These are phyloP conservation scores for Sebastes wilsoni DNA, from an alignment of 2,797 vertebrate species.

Conservation along the genomic window DNA sequence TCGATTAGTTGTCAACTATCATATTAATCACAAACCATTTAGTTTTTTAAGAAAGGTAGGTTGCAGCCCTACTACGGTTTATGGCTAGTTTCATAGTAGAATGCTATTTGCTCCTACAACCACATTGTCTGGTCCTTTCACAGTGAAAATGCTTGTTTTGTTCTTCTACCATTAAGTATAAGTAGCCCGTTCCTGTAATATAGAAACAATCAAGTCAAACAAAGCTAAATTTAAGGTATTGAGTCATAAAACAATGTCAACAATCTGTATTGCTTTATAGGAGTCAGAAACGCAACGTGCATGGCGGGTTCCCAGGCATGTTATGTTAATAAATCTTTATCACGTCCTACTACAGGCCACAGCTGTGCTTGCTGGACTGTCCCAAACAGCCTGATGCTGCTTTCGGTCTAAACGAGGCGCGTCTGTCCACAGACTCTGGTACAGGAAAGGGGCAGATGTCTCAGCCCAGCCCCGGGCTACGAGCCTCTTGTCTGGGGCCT, in stretches of 20 bases:
- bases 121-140: conserved; percentile 6
- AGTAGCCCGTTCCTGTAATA: conserved; percentile 23
- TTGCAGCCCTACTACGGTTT: not conserved
- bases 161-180: conserved; percentile 5
- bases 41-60: too few relatives aligned
- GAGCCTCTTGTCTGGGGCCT: conserved; percentile 65
- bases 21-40: too few relatives aligned
- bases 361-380: conserved; percentile 59
- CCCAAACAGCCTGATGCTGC: conserved; percentile 34
- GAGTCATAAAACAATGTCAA: conserved; percentile 19
- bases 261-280: not conserved
- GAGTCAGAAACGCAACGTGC: conserved; percentile 21
- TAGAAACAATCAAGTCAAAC: conserved; percentile 24
- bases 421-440: conserved; percentile 42
- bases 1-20: too few relatives aligned
- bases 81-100: not conserved
- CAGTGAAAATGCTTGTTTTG: conserved; percentile 25
- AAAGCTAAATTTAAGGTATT: conserved; percentile 23
- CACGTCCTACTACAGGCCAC: conserved; percentile 45
- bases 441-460: conserved; percentile 78
- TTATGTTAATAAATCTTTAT: conserved; percentile 66
- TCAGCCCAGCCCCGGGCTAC: conserved; percentile 61
- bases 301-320: conserved; percentile 42
- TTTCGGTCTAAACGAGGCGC: conserved; percentile 32
- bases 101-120: not conserved